Evolutionary conservation across 2,113 vertebrate species (phyloP).

Genomic region (Platysternon megacephalum): DNA sequence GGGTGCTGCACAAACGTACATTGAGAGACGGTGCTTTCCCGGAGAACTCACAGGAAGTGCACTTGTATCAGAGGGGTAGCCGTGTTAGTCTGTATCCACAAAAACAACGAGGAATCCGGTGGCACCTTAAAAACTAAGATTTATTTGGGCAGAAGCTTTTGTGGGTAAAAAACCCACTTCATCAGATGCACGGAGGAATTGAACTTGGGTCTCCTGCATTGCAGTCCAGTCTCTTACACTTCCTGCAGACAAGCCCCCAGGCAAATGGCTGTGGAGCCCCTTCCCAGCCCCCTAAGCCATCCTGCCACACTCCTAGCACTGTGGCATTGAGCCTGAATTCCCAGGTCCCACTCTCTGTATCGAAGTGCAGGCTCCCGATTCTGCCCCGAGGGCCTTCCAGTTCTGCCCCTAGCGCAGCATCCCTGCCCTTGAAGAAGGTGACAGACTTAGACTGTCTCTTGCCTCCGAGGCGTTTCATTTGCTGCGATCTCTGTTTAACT

Average conservation of each 20-base stretch:
- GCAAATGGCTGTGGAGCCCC: not conserved
- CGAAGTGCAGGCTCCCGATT: not conserved
- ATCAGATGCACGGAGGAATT: too few relatives aligned
- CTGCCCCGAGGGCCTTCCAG: not conserved
- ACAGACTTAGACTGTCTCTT: not conserved
- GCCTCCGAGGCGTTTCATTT: not conserved
- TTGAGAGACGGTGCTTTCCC: not conserved
- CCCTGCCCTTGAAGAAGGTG: not conserved
- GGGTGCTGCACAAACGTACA: not conserved
- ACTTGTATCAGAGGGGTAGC: too few relatives aligned
- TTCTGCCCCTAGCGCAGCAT: not conserved
- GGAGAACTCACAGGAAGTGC: too few relatives aligned
- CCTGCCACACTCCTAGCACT: not conserved
- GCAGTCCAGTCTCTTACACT: not conserved
- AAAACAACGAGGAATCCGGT: too few relatives aligned
- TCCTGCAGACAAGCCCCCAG: not conserved
- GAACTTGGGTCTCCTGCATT: not conserved
- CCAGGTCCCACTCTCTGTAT: not conserved
- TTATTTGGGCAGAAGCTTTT: too few relatives aligned
- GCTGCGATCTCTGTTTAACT: constrained; percentile 27
- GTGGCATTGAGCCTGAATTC: not conserved
- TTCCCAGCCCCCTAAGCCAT: not conserved
- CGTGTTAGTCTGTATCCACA: too few relatives aligned
- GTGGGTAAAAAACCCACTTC: too few relatives aligned
- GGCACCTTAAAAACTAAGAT: too few relatives aligned